Percentiles rank a stretch among this genome's conserved stretches.
Conservation (phyloP, 2,797 vertebrate genomes). For the Gadopsis marmoratus region DNA sequence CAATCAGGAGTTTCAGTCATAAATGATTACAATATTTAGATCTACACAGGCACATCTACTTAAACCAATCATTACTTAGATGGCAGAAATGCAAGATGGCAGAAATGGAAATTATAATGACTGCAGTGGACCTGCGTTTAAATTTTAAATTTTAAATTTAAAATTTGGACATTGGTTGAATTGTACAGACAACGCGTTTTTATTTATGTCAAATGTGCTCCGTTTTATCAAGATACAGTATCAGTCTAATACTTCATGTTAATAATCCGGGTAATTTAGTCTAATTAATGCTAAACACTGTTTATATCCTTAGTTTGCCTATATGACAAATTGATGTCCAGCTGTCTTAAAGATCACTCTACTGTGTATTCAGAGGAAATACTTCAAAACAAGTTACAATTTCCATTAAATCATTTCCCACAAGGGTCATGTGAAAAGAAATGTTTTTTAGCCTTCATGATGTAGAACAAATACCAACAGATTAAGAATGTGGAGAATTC, state of each 20-base stretch:
- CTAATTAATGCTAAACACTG: constrained; percentile 2
- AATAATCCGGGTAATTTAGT: not conserved
- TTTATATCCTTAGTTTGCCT: not conserved
- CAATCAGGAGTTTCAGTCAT: too few relatives aligned
- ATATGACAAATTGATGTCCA: not conserved
- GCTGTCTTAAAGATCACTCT: constrained; percentile 2
- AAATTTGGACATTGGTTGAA: not conserved
- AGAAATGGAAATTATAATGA: not conserved
- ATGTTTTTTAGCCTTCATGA: not conserved
- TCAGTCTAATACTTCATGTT: not conserved
- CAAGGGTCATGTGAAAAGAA: not conserved
- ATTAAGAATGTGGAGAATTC: constrained; percentile 18
- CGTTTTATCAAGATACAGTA: not conserved
- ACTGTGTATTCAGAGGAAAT: not conserved
- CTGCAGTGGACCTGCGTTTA: too few relatives aligned
- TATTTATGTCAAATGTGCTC: not conserved
- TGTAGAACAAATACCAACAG: constrained; percentile 6
- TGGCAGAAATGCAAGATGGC: not conserved
- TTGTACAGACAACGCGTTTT: not conserved
- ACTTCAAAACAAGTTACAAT: not conserved
- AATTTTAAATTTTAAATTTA: too few relatives aligned
- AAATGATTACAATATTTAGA: not conserved
- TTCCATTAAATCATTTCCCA: constrained; percentile 4
- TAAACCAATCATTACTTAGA: not conserved
- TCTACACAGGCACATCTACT: not conserved